phyloP scores from a whole-genome alignment of 2,888 invertebrate genomes.

The Opisthograptis luteolata region DNA sequence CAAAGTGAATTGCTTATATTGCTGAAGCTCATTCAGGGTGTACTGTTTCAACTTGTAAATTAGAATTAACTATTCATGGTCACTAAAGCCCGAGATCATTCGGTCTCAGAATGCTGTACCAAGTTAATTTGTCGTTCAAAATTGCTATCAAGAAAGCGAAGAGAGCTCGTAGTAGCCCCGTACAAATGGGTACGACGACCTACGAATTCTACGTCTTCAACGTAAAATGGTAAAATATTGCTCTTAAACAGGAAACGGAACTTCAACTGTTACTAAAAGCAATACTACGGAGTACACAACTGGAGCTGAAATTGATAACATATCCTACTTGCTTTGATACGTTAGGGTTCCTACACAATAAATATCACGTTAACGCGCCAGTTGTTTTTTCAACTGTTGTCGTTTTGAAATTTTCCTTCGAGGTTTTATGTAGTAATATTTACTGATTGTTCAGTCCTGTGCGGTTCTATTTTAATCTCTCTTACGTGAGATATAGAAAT shows the following conservation, averaged over 20 bases:
- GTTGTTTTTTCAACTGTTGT: conserved; percentile 5
- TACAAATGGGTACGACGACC: conserved; percentile 24
- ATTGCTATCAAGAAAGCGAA: conserved; percentile 25
- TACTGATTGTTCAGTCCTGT: conserved; percentile 1
- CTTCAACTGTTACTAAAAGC: conserved; percentile 18
- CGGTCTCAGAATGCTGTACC: conserved; percentile 21
- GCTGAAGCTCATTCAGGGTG: conserved; percentile 10
- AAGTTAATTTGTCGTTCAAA: conserved; percentile 24
- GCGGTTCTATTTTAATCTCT: conserved; percentile 8
- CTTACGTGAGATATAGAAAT: background rate
- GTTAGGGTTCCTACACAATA: conserved; percentile 20
- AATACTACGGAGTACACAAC: conserved; percentile 15
- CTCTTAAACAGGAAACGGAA: conserved; percentile 20
- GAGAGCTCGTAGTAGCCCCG: conserved; percentile 17
- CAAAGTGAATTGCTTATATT: conserved; percentile 13
- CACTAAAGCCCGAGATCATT: conserved; percentile 11
- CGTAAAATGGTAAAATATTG: conserved; percentile 19
- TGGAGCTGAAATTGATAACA: conserved; percentile 25
- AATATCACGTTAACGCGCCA: background rate
- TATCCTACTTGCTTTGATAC: conserved; percentile 24
- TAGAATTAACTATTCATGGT: conserved; percentile 23
- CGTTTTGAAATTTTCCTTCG: conserved; percentile 17
- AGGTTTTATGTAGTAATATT: conserved; percentile 3
- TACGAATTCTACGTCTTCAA: conserved; percentile 17
- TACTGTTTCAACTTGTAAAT: conserved; percentile 20